Conservation (phyloP, 2,888 invertebrate species). For the Hoplodrina blanda region DNA sequence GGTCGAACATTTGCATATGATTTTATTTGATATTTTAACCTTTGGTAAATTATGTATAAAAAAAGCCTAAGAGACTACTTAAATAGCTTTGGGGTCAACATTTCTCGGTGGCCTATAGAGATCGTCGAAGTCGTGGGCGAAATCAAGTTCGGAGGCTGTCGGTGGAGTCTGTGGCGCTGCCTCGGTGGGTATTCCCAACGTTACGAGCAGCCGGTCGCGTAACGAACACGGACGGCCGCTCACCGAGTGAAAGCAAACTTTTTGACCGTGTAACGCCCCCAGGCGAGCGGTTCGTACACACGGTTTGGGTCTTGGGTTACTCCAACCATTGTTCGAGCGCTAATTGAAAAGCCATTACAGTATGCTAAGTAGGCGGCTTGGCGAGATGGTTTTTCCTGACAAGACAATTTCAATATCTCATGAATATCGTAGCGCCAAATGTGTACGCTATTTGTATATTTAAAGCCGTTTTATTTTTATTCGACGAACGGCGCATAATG, state of each 20-base stretch:
- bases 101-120: slow-evolving; percentile 32
- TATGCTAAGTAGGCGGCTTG: slow-evolving; percentile 62
- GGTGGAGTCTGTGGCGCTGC: slow-evolving; percentile 19
- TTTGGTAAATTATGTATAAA: slow-evolving; percentile 63
- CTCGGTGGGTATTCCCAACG: slow-evolving; percentile 81
- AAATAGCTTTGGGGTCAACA: slow-evolving; percentile 46
- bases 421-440: slow-evolving; percentile 42
- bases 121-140: slow-evolving; percentile 47
- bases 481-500: slow-evolving; percentile 17
- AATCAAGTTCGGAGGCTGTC: slow-evolving; percentile 63
- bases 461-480: slow-evolving; percentile 40
- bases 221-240: slow-evolving; percentile 66
- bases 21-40: slow-evolving; percentile 75
- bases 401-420: slow-evolving; percentile 55
- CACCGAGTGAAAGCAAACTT: slow-evolving; percentile 79
- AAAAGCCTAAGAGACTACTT: slow-evolving; percentile 46
- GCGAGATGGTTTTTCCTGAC: slow-evolving; percentile 66
- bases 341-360: slow-evolving; percentile 66
- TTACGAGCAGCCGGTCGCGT: slow-evolving; percentile 70
- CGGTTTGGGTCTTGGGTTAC: slow-evolving; percentile 75
- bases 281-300: slow-evolving; percentile 51
- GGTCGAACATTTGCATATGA: slow-evolving; percentile 76
- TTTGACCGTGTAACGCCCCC: slow-evolving; percentile 61
- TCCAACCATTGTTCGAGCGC: slow-evolving; percentile 68
- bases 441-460: slow-evolving; percentile 48